A percentile compares a stretch with the other conserved stretches of the same genome.
Conservation (phyloP, 2,113 vertebrate genomes). For the Cygnus atratus region DNA sequence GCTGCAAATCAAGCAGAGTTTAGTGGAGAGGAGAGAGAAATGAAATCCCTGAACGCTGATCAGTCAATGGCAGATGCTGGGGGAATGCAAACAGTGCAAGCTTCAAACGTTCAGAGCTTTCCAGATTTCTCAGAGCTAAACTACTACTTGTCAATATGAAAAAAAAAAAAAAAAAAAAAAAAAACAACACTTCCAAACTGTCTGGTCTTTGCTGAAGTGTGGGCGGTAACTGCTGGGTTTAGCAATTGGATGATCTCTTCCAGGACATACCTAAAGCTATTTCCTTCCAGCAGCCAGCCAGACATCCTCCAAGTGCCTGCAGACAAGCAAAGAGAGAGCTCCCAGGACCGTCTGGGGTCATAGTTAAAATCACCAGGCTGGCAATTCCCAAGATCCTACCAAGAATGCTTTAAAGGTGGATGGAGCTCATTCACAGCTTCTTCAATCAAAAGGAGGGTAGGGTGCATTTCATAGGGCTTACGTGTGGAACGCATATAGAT, state of each 20-base stretch:
- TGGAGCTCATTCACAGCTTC: neutral
- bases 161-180: neutral
- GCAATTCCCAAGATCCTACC: neutral
- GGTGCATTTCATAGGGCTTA: neutral
- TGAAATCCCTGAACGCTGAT: neutral
- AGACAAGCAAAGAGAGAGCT: neutral
- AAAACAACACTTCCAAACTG: neutral
- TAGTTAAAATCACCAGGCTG: neutral
- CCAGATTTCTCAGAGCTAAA: neutral
- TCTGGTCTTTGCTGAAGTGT: neutral
- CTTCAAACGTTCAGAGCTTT: neutral
- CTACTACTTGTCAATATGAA: neutral
- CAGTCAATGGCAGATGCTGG: neutral
- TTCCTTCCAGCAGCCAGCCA: neutral
- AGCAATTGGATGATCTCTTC: neutral
- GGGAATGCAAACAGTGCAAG: neutral
- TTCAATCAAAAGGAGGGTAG: slow-evolving; percentile 1
- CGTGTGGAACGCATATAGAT: neutral
- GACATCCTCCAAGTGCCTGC: neutral
- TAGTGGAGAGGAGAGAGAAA: neutral
- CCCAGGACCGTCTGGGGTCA: neutral
- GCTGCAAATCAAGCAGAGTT: neutral
- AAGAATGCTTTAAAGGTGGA: neutral
- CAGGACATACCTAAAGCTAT: neutral
- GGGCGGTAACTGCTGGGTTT: neutral